A percentile compares a stretch with the other conserved stretches of the same genome.
These are phyloP conservation scores for Eublepharis macularius DNA, from an alignment of 2,113 vertebrate genomes.

Conservation along the genomic window DNA sequence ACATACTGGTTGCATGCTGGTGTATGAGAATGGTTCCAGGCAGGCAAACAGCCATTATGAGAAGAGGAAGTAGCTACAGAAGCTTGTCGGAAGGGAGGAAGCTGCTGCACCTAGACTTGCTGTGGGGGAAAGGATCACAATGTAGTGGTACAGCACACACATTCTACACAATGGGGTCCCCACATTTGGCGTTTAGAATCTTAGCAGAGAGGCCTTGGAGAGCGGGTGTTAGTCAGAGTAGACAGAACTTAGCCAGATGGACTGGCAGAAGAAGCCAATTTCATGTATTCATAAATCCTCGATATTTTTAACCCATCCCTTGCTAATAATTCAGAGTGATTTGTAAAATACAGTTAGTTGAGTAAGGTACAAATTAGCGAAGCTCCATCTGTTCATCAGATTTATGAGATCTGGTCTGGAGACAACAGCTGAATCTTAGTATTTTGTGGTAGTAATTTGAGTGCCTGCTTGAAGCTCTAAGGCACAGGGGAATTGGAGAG, in stretches of 20 bases:
- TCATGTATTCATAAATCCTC: not conserved
- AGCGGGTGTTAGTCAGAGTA: not conserved
- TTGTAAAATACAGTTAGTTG: not conserved
- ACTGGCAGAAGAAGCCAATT: not conserved
- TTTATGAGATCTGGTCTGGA: constrained; percentile 13
- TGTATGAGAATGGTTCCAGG: no score
- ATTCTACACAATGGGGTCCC: not conserved
- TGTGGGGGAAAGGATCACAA: not conserved
- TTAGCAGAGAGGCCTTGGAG: not conserved
- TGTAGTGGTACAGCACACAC: not conserved
- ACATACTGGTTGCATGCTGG: not conserved
- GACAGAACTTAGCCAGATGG: not conserved
- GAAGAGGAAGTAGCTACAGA: not conserved
- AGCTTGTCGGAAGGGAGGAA: not conserved
- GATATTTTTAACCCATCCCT: not conserved
- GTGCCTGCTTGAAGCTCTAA: not conserved
- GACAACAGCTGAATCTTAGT: constrained; percentile 12
- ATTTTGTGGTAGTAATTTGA: not conserved
- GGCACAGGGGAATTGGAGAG: not conserved
- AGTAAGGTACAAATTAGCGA: not conserved
- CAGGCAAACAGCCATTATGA: not conserved
- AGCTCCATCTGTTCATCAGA: constrained; percentile 15
- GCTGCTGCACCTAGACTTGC: not conserved
- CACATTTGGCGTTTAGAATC: not conserved
- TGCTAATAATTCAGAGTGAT: not conserved